A percentile compares a stretch with the other conserved stretches of the same genome.
Conservation (phyloP, 2,797 vertebrate species). For the Clamator glandarius region DNA sequence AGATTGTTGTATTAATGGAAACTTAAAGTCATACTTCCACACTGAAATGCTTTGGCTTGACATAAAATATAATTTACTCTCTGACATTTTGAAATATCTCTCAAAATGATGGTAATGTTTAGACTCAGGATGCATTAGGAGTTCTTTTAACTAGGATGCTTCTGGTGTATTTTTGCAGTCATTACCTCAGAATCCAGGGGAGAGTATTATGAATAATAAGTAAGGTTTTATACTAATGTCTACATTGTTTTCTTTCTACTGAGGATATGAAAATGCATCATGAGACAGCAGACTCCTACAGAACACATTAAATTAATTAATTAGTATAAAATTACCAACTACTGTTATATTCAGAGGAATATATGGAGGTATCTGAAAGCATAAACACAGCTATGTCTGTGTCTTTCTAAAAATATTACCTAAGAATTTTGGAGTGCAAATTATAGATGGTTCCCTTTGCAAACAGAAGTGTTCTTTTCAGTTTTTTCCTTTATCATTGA, state of each 20-base stretch:
- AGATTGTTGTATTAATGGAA: not conserved
- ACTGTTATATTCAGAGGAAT: not conserved
- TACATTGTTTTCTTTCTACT: not conserved
- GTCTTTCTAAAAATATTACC: not conserved
- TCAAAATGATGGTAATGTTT: not conserved
- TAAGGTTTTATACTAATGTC: not conserved
- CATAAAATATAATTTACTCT: slow-evolving; percentile 33
- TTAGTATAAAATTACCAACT: slow-evolving; percentile 20
- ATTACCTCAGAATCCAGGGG: not conserved
- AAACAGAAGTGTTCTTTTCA: not conserved
- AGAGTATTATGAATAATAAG: not conserved
- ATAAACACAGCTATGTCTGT: slow-evolving; percentile 24
- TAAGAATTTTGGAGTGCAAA: not conserved
- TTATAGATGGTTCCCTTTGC: not conserved
- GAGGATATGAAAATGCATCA: not conserved
- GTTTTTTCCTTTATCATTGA: not conserved
- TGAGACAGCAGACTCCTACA: not conserved
- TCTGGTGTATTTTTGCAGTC: not conserved
- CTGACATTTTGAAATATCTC: not conserved
- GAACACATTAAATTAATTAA: slow-evolving; percentile 10
- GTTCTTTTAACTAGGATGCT: slow-evolving; percentile 6
- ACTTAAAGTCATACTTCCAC: not conserved
- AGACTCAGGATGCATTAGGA: not conserved
- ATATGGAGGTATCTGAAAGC: not conserved
- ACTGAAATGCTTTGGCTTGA: slow-evolving; percentile 7